These are phyloP conservation scores for Paratrypauchen microcephalus DNA, from an alignment of 2,797 vertebrate genomes.

Conservation along the genomic window DNA sequence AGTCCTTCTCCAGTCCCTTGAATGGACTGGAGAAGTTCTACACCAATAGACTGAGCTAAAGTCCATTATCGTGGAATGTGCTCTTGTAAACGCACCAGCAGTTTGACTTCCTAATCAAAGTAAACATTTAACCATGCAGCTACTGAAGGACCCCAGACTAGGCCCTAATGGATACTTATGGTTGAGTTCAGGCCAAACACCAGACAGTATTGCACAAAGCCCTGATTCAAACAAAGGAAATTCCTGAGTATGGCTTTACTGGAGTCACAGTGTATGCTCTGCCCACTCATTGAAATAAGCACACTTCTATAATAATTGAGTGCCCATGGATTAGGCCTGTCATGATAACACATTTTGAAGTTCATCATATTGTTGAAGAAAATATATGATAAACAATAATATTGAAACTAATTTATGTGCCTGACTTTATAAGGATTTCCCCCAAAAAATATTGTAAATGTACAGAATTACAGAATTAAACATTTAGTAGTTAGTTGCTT, in stretches of 20 bases:
- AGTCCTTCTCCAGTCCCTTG: neutral
- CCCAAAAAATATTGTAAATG: too few species aligned
- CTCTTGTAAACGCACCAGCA: conserved; percentile 19
- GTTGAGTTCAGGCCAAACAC: conserved; percentile 20
- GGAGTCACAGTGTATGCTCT: neutral
- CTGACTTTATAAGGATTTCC: too few species aligned
- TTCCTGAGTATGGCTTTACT: neutral
- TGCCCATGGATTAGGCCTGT: too few species aligned
- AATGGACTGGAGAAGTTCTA: neutral
- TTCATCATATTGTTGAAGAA: too few species aligned
- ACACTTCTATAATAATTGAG: neutral
- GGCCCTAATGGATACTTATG: conserved; percentile 28
- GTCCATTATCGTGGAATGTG: conserved; percentile 8
- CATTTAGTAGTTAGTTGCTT: too few species aligned
- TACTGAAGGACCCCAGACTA: conserved; percentile 27
- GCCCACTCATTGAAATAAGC: neutral
- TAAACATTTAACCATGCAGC: conserved; percentile 47
- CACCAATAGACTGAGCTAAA: neutral
- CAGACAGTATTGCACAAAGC: conserved; percentile 27
- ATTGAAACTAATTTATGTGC: too few species aligned
- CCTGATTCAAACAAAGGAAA: conserved; percentile 18
- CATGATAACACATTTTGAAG: too few species aligned
- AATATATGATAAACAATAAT: too few species aligned
- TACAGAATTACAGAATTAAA: too few species aligned
- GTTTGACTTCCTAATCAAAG: conserved; percentile 23